Evolutionary conservation across 2,888 invertebrate species (phyloP).

Genomic region (Ferrisia virgata): DNA sequence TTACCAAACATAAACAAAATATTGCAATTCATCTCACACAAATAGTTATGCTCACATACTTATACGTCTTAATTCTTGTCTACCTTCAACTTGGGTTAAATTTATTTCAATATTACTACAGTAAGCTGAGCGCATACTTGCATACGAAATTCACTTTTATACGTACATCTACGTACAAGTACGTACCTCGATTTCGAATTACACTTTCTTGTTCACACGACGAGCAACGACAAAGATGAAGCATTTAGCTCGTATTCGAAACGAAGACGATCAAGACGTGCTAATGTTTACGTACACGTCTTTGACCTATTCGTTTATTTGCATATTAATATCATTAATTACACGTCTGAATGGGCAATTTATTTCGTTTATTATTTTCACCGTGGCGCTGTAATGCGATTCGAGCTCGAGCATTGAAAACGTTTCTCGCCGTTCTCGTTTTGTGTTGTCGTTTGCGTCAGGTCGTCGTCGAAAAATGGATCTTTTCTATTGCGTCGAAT

Average conservation of each 20-base stretch:
- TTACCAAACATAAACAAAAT: not conserved
- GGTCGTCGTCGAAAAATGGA: not conserved
- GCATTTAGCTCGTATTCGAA: not conserved
- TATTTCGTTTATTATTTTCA: conserved; percentile 17
- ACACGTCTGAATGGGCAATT: conserved; percentile 12
- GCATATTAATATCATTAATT: conserved; percentile 17
- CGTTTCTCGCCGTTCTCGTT: not conserved
- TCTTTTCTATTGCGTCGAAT: not conserved
- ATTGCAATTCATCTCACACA: not conserved
- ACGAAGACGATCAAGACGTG: not conserved
- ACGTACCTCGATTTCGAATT: conserved; percentile 17
- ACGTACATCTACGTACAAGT: not conserved
- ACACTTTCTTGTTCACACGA: not conserved
- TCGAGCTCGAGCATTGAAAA: conserved; percentile 9
- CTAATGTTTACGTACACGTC: not conserved
- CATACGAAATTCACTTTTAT: not conserved
- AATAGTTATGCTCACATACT: too few species aligned
- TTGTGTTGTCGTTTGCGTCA: too few species aligned
- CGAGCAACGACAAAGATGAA: not conserved
- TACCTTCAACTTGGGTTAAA: not conserved
- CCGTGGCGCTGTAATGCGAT: too few species aligned
- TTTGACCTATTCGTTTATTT: conserved; percentile 5
- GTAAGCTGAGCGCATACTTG: too few species aligned
- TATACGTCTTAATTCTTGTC: not conserved
- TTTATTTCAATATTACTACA: too few species aligned